Conservation (phyloP, 2,113 vertebrate species). For the Murina feae region DNA sequence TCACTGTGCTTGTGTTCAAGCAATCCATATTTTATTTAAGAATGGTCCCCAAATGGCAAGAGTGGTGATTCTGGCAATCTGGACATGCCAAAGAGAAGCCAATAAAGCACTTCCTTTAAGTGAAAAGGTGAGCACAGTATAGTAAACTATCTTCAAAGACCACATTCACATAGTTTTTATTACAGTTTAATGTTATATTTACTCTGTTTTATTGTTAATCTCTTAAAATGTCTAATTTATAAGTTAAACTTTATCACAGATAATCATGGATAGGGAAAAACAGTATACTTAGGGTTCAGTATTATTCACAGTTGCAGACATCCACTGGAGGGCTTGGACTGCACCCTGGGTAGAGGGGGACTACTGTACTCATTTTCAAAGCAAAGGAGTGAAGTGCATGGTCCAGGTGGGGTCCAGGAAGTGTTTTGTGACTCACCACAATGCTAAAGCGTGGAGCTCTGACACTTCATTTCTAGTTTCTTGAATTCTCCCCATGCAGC, state of each 20-base stretch:
- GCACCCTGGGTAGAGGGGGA: too few species aligned
- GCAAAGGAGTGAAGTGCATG: neutral
- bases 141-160: neutral
- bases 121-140: neutral
- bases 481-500: neutral
- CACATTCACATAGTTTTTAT: neutral
- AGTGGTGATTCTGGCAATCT: neutral
- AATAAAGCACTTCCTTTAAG: neutral
- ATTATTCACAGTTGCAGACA: neutral
- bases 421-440: neutral
- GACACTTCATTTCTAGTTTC: neutral
- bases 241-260: neutral
- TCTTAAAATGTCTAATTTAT: neutral
- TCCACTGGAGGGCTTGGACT: neutral
- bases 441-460: neutral
- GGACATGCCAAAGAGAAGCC: neutral
- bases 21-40: neutral
- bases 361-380: neutral
- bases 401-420: neutral
- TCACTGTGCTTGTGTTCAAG: too few species aligned
- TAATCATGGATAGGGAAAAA: neutral
- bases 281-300: neutral
- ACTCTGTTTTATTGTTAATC: neutral
- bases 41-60: neutral
- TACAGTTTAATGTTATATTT: neutral